phyloP scores from a whole-genome alignment of 1,140 invertebrate species.

The Sinella curviseta region DNA sequence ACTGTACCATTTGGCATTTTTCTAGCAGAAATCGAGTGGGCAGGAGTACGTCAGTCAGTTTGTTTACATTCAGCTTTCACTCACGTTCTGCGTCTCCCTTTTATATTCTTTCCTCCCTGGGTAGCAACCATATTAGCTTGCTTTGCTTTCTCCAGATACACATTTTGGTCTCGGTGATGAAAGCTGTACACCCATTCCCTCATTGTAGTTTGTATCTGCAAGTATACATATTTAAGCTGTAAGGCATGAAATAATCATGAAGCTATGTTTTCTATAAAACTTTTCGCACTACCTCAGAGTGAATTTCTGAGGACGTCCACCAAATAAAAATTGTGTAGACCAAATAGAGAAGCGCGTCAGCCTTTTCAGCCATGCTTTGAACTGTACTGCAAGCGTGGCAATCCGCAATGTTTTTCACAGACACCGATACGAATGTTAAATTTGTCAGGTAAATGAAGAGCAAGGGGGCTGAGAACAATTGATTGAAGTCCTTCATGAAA shows the following conservation, averaged over 20 bases:
- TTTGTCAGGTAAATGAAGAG: neutral
- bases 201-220: neutral
- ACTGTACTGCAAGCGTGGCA: neutral
- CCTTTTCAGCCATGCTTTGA: too few species aligned
- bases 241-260: neutral
- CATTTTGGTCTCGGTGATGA: neutral
- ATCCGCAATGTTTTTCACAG: neutral
- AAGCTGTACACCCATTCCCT: neutral
- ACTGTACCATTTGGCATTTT: too few species aligned
- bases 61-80: too few species aligned
- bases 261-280: neutral
- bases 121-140: too few species aligned
- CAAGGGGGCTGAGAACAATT: neutral
- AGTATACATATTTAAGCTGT: neutral
- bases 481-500: neutral
- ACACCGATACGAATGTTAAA: neutral
- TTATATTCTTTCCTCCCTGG: too few species aligned
- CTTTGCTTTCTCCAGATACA: neutral
- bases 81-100: too few species aligned
- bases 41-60: too few species aligned
- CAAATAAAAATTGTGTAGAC: neutral
- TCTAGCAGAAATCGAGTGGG: too few species aligned
- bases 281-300: neutral
- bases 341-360: neutral
- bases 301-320: neutral